Conservation (phyloP, 2,797 vertebrate genomes). For the Liparis tanakae region DNA sequence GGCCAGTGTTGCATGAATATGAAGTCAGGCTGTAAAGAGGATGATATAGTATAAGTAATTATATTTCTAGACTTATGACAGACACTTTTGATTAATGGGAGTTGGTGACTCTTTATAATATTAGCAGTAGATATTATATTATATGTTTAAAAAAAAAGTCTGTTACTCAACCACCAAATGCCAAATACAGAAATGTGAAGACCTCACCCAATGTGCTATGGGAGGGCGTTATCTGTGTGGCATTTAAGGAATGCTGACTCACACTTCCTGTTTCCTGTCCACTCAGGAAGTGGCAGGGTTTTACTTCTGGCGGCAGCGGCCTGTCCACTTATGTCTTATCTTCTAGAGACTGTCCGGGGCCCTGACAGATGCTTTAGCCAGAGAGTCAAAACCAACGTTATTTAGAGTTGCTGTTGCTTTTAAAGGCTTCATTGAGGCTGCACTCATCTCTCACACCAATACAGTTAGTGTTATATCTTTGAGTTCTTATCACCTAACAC, state of each 20-base stretch:
- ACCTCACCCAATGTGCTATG: conserved; percentile 1
- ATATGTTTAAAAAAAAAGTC: neutral
- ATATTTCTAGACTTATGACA: neutral
- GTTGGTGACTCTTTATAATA: neutral
- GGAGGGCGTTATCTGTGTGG: conserved; percentile 37
- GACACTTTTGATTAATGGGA: neutral
- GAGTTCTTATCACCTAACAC: neutral
- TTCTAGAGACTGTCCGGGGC: conserved; percentile 57
- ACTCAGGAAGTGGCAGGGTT: conserved; percentile 77
- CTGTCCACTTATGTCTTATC: conserved; percentile 71
- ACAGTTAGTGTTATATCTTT: neutral
- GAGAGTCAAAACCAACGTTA: conserved; percentile 39
- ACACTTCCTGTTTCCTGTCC: conserved; percentile 82
- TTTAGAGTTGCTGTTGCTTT: conserved; percentile 37
- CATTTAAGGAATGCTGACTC: conserved; percentile 78
- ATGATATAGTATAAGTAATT: neutral
- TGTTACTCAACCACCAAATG: neutral
- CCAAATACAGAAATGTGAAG: conserved; percentile 15
- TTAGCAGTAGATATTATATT: neutral
- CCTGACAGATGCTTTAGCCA: conserved; percentile 42
- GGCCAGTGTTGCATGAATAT: conserved; percentile 11
- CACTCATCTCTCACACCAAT: neutral
- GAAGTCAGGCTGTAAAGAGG: neutral
- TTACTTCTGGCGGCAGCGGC: conserved; percentile 66
- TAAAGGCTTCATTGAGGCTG: conserved; percentile 51